Evolutionary conservation across 2,113 vertebrate species (phyloP).

Genomic region (Aegithalos caudatus): DNA sequence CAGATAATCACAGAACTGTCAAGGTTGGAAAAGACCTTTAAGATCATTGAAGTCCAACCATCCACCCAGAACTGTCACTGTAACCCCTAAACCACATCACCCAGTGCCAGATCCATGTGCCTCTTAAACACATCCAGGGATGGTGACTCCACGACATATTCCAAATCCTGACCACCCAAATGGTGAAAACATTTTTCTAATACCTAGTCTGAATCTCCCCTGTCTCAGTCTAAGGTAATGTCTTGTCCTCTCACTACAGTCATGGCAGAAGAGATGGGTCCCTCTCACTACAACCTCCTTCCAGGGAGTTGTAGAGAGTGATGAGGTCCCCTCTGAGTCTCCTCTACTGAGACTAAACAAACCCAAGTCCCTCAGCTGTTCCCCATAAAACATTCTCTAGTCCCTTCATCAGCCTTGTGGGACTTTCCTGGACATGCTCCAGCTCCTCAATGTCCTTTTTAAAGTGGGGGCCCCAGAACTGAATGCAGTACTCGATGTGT

Average conservation of each 20-base stretch:
- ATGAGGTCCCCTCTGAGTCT: neutral
- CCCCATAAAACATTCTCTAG: neutral
- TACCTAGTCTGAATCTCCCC: neutral
- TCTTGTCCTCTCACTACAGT: neutral
- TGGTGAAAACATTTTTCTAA: neutral
- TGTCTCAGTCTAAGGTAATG: neutral
- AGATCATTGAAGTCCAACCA: neutral
- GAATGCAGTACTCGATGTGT: rapidly evolving
- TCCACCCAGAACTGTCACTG: neutral
- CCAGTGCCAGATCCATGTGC: neutral
- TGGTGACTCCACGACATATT: neutral
- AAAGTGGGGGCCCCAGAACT: neutral
- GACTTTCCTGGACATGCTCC: neutral
- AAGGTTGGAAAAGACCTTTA: neutral
- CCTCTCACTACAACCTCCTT: neutral
- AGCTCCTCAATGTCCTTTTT: neutral
- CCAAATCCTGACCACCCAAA: neutral
- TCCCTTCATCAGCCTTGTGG: neutral
- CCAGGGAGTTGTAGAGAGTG: rapidly evolving
- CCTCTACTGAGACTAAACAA: neutral
- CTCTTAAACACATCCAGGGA: neutral
- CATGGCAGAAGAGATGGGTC: rapidly evolving
- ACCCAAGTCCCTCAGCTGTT: neutral
- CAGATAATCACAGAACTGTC: neutral
- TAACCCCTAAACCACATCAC: neutral